A percentile compares a stretch with the other conserved stretches of the same genome.
These are phyloP conservation scores for Leptinotarsa defecta DNA, from an alignment of 1,140 invertebrate species.

Conservation along the genomic window DNA sequence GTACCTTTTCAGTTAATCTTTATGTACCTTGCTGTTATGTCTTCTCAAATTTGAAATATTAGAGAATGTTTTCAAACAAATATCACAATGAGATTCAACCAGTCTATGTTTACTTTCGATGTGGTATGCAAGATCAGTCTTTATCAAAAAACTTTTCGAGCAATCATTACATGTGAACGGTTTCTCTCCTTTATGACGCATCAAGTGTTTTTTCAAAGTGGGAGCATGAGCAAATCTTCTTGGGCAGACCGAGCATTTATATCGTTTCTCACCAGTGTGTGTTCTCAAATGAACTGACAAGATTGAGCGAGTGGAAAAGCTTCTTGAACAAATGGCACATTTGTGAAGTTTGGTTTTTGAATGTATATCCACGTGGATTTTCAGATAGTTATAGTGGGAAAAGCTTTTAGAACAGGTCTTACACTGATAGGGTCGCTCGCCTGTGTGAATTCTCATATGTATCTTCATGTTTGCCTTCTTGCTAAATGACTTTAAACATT, in stretches of 20 bases:
- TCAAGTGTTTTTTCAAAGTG: not conserved
- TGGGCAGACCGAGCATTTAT: not conserved
- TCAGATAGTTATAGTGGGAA: not conserved
- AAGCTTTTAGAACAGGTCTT: not conserved
- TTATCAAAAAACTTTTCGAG: not conserved
- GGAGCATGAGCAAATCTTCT: not conserved
- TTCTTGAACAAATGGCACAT: not conserved
- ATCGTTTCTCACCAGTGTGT: not conserved
- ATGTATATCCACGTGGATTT: not conserved
- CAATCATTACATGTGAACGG: not conserved
- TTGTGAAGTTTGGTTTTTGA: not conserved
- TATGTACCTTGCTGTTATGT: too few relatives aligned
- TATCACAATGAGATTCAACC: too few relatives aligned
- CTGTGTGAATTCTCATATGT: slow-evolving; percentile 35
- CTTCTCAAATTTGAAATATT: too few relatives aligned
- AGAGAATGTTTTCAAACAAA: too few relatives aligned
- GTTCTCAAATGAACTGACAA: not conserved
- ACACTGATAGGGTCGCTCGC: slow-evolving; percentile 73
- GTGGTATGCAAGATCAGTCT: too few relatives aligned
- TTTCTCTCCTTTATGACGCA: not conserved
- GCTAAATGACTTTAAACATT: slow-evolving; percentile 37
- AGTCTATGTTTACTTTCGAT: too few relatives aligned
- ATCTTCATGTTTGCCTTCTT: slow-evolving; percentile 36
- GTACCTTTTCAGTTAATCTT: too few relatives aligned
- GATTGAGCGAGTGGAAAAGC: not conserved